Evolutionary conservation across 2,888 invertebrate genomes (phyloP).

Genomic region (Xestia ashworthii): DNA sequence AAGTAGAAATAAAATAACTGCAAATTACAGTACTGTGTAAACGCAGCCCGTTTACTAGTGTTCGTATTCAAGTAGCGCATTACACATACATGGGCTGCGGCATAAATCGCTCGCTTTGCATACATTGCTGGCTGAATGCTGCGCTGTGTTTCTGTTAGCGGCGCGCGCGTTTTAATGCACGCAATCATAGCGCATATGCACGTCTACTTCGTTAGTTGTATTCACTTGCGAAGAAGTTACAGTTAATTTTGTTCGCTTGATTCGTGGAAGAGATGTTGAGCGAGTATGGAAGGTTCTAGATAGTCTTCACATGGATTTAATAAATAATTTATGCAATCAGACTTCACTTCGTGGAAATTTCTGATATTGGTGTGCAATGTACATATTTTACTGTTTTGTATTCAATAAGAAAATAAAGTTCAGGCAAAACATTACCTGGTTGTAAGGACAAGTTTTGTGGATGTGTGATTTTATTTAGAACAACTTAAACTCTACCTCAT

Average conservation of each 20-base stretch:
- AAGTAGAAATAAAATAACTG: not conserved
- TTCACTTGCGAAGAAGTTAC: conserved; percentile 30
- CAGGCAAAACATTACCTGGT: not conserved
- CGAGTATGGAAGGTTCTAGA: not conserved
- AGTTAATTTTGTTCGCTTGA: conserved; percentile 32
- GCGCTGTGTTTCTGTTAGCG: conserved; percentile 53
- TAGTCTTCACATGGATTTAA: not conserved
- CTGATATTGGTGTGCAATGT: not conserved
- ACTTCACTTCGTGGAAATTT: not conserved
- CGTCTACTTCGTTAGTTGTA: conserved; percentile 56
- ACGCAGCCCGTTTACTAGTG: conserved; percentile 53
- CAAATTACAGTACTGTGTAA: conserved; percentile 67
- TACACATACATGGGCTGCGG: conserved; percentile 76
- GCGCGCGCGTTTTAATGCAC: conserved; percentile 63
- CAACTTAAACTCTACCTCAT: not conserved
- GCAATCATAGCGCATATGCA: conserved; percentile 55
- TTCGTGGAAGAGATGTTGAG: not conserved
- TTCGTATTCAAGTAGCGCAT: conserved; percentile 77
- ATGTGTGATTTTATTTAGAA: not conserved
- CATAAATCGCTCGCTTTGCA: conserved; percentile 81
- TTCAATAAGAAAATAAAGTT: not conserved
- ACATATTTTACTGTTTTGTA: not conserved
- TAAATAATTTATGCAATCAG: not conserved
- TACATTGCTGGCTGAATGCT: conserved; percentile 71
- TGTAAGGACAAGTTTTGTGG: not conserved